Percentiles rank a stretch among this genome's conserved stretches.
phyloP scores from a whole-genome alignment of 2,797 vertebrate genomes.

The Echeneis naucrates region DNA sequence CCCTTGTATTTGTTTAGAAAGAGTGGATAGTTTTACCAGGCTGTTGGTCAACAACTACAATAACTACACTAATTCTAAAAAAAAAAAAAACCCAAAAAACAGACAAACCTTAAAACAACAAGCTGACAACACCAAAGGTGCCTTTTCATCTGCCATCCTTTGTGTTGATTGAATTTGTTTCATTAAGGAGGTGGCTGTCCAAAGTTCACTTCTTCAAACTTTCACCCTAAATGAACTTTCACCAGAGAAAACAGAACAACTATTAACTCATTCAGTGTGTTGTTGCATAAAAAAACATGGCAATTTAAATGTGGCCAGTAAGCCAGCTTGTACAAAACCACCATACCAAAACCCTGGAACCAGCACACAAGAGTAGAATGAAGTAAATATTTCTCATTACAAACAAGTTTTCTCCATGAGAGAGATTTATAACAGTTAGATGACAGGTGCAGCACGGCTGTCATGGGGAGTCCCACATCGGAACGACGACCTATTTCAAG shows the following conservation, averaged over 20 bases:
- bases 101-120: too few species aligned
- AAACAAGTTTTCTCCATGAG: background rate
- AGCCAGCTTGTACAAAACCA: too few species aligned
- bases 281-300: too few species aligned
- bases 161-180: background rate
- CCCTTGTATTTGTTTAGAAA: too few species aligned
- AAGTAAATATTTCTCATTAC: background rate
- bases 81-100: too few species aligned
- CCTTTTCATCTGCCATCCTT: too few species aligned
- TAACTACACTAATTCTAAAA: too few species aligned
- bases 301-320: background rate
- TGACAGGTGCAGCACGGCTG: too few species aligned
- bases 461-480: background rate
- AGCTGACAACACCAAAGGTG: too few species aligned
- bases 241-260: background rate
- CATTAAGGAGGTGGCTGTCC: background rate
- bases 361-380: background rate
- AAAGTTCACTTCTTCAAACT: background rate
- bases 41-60: too few species aligned
- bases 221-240: background rate
- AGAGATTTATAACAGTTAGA: background rate
- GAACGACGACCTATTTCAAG: background rate
- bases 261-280: background rate
- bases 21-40: too few species aligned
- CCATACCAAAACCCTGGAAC: too few species aligned